Percentiles rank a stretch among this genome's conserved stretches.
These are phyloP conservation scores for Conger conger DNA, from an alignment of 2,113 vertebrate genomes.

Conservation along the genomic window DNA sequence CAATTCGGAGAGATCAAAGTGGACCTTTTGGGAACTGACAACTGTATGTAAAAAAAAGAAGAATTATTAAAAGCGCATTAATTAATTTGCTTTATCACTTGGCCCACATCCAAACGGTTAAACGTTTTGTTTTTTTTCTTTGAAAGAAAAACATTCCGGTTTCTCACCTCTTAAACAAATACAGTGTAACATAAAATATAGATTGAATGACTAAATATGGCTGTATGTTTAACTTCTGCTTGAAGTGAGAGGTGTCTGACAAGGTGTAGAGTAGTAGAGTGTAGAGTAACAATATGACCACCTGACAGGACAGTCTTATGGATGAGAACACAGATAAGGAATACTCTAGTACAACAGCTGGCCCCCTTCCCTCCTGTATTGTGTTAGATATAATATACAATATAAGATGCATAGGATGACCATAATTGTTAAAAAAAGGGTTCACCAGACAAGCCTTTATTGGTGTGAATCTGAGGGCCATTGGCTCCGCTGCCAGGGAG, in stretches of 20 bases:
- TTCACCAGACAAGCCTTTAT: background rate
- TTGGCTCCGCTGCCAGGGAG: background rate
- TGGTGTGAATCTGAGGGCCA: background rate
- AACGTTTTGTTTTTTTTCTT: background rate
- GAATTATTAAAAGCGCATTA: background rate
- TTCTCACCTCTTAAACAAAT: background rate
- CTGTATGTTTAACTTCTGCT: background rate
- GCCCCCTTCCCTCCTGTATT: background rate
- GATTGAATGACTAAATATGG: background rate
- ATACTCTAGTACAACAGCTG: background rate
- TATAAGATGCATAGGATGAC: background rate
- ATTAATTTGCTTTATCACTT: background rate
- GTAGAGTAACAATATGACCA: background rate
- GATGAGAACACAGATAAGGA: background rate
- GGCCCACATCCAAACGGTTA: background rate
- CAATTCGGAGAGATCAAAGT: background rate
- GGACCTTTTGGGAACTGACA: background rate
- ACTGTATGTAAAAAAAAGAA: background rate
- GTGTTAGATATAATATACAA: background rate
- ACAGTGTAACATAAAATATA: background rate
- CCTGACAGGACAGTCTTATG: background rate
- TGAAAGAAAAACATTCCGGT: background rate
- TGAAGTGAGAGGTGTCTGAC: background rate
- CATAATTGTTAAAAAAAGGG: background rate
- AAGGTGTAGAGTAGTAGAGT: background rate